Evolutionary conservation across 2,888 invertebrate species (phyloP), one percentile per base, ranked within the genome.

Genomic region (Apotomis capreana): DNA sequence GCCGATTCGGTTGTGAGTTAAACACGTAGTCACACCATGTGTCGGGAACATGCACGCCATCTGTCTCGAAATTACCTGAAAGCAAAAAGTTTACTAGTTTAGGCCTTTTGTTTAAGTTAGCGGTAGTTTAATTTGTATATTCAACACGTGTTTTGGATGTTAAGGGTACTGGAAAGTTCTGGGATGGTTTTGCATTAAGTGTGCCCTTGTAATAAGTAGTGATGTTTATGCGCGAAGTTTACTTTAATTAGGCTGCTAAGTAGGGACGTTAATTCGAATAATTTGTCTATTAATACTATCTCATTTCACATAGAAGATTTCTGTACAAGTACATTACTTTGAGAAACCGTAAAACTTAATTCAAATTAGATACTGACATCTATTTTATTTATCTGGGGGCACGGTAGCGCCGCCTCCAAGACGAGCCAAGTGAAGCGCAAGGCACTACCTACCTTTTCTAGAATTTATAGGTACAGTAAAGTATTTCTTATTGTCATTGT

Each of bases 21-120:
- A 97, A 97, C 87, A 96, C 95, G 88, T 96, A 97, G 89, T 98
- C 97, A 85, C 98, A 97, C 94, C 95, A 96, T 72, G 96, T 96
- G 77, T 96, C 96, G n/a, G 87, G 81, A 2, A 97, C 94, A 86
- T 96, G 94, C 78, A 96, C 95, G 9, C 97, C 98, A 85, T 96
- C 96, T 61, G 96, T 97, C 85, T 95, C 95, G 87, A 97, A 98
- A 86, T 95, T 94, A 81, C 96, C 97, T 98, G 94, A 49, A 76
- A 78, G 75, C 73, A 64, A 72, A 71, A 74, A 64, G 51, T 74
- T 69, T 71, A 26, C 62, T 68, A 68, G 68, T 68, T 52, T 13
- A 62, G 46, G 40, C 61, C 60, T 71, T 71, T 68, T 57, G 57
- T 69, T 69, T 69, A 57, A 58, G 37, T 63, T 26, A 58, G 10